Conservation (phyloP, 2,888 invertebrate species). For the Eudasyphora cyanicolor region DNA sequence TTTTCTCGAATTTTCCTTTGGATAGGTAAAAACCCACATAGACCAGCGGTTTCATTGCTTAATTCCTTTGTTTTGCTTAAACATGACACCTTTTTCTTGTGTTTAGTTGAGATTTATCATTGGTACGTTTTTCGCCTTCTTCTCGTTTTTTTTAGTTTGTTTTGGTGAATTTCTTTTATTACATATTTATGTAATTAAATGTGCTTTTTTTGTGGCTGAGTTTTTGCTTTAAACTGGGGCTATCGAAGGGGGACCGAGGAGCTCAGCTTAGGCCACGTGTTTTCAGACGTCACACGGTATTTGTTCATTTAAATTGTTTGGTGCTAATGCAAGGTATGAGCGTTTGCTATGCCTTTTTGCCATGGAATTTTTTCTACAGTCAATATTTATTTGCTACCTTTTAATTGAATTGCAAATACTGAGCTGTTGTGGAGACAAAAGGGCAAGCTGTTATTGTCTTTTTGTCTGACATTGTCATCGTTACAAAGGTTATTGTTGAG, state of each 20-base stretch:
- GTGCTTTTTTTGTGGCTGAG: no score
- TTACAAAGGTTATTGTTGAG: neutral
- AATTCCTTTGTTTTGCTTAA: constrained; percentile 20
- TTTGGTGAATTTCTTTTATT: neutral
- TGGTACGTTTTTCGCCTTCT: neutral
- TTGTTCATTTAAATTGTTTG: neutral
- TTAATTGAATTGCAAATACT: constrained; percentile 15
- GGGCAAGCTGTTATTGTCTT: neutral
- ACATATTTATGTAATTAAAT: no score
- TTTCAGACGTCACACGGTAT: neutral
- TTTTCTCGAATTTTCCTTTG: constrained; percentile 1
- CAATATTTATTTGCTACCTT: constrained; percentile 22
- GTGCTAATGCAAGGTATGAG: constrained; percentile 1
- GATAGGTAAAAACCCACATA: neutral
- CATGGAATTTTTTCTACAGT: constrained; percentile 14
- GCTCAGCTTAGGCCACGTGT: neutral
- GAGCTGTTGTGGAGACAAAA: neutral
- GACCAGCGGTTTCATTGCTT: neutral
- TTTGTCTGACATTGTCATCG: neutral
- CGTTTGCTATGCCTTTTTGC: neutral
- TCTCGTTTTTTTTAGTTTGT: neutral
- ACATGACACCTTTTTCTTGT: constrained; percentile 14
- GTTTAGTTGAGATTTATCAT: neutral
- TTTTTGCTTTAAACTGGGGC: neutral
- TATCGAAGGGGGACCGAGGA: neutral